These are phyloP conservation scores for Tanytarsus gracilentus DNA, from an alignment of 2,888 invertebrate species.

Conservation along the genomic window DNA sequence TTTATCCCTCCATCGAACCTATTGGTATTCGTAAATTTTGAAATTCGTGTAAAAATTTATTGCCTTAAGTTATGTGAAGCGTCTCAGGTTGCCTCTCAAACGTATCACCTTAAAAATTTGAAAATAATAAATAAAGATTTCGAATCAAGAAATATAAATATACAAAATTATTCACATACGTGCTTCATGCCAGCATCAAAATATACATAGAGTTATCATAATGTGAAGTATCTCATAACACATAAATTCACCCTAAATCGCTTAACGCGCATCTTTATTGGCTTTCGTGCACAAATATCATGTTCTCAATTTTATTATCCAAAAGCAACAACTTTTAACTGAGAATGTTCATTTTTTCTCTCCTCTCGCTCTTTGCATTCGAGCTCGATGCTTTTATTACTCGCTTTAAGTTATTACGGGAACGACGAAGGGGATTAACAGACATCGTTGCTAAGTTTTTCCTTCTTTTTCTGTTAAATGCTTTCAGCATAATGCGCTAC, in stretches of 20 bases:
- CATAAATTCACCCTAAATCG: slow-evolving; percentile 14
- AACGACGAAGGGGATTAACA: background rate
- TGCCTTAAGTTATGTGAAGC: too few relatives aligned
- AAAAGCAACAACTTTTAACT: slow-evolving; percentile 5
- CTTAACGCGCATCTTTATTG: slow-evolving; percentile 16
- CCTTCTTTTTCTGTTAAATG: slow-evolving; percentile 1
- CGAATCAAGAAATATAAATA: too few relatives aligned
- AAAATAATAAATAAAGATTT: too few relatives aligned
- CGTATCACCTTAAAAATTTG: too few relatives aligned
- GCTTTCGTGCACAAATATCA: slow-evolving; percentile 27
- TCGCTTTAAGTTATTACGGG: background rate
- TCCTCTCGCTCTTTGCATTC: background rate
- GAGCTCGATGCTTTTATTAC: slow-evolving; percentile 9
- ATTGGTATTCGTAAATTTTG: too few relatives aligned
- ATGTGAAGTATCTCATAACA: slow-evolving; percentile 3
- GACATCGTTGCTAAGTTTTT: background rate
- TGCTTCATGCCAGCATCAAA: too few relatives aligned
- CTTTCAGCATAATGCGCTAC: background rate
- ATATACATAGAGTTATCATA: background rate
- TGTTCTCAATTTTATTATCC: slow-evolving; percentile 25
- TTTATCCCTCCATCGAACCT: too few relatives aligned
- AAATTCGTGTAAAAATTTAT: too few relatives aligned
- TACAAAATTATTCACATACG: too few relatives aligned
- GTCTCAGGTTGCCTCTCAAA: too few relatives aligned
- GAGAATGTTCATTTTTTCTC: background rate